Evolutionary conservation across 2,888 invertebrate genomes (phyloP).

Genomic region (Miltochrista miniata): DNA sequence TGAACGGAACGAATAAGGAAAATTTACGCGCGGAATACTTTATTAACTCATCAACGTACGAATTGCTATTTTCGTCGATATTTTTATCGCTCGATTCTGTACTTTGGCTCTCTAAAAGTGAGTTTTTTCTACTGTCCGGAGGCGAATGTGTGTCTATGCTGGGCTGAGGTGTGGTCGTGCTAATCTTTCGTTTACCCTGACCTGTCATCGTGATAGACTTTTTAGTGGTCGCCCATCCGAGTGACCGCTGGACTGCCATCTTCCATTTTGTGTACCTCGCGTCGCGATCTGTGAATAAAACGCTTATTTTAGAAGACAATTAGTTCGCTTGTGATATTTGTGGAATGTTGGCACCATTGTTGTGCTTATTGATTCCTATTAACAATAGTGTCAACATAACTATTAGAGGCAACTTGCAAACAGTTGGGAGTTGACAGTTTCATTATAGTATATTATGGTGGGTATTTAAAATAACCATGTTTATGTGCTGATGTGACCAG

Average conservation of each 20-base stretch:
- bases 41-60: conserved; percentile 60
- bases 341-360: no score
- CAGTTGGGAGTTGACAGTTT: no score
- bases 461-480: no score
- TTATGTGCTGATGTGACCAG: no score
- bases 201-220: conserved; percentile 91
- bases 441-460: no score
- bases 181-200: conserved; percentile 76
- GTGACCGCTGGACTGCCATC: conserved; percentile 95
- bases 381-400: no score
- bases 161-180: conserved; percentile 50
- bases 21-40: conserved; percentile 70
- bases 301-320: background rate
- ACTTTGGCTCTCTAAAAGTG: conserved; percentile 37
- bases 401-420: no score
- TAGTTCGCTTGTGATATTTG: background rate
- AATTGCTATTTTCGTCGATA: conserved; percentile 49
- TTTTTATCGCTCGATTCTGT: conserved; percentile 39
- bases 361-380: no score
- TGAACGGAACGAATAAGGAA: conserved; percentile 58
- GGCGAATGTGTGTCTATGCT: conserved; percentile 47
- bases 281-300: conserved; percentile 86
- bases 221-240: conserved; percentile 93
- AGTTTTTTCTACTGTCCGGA: conserved; percentile 51
- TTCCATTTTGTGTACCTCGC: conserved; percentile 96